Evolutionary conservation across 1,140 invertebrate genomes (phyloP), one percentile per base, ranked within the genome.

Genomic region (Heliothis virescens): DNA sequence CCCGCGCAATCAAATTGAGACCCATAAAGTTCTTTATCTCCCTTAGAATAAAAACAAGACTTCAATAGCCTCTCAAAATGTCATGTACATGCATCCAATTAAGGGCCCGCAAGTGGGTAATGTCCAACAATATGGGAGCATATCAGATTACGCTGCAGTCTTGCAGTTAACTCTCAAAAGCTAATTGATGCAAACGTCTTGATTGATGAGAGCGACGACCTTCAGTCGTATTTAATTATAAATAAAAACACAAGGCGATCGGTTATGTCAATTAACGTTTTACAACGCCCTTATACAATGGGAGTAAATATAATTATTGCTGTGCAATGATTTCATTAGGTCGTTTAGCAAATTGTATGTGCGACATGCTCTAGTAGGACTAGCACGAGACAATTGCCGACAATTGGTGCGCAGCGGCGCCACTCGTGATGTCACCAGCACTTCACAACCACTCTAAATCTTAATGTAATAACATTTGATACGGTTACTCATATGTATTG

Each of bases 141-240:
- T 89, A 90, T 92, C 88, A 85, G 83, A 89, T 91, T 92, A 90
- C 91, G 67, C 83, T 85, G 83, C 77, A 74, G 62, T 71, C 52
- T 57, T 21, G 77, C 65, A 87, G 85, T 84, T 86, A 81, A 87
- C 85, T 88, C 79, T 90, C 80, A 88, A 89, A 87, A 77, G 77
- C 85, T 92, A 90, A 92, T 93, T 93, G 91, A 91, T 91, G 90
- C 85, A 89, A 92, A 91, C 89, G 84, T 80, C 76, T 91, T 85
- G 82, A 83, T 86, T 89, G 87, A 90, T 90, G 89, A 82, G 88
- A 86, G 83, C 89, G 86, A 91, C 88, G 90, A 85, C 90, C 90
- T 92, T 91, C 87, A 82, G 79, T 79, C 82, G 60, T 26, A 73
- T 72, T 76, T 60, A 60, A 18, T 62, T 63, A 55, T 53, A 76